phyloP scores from a whole-genome alignment of 2,888 invertebrate genomes.

The Callyntrura sp. region DNA sequence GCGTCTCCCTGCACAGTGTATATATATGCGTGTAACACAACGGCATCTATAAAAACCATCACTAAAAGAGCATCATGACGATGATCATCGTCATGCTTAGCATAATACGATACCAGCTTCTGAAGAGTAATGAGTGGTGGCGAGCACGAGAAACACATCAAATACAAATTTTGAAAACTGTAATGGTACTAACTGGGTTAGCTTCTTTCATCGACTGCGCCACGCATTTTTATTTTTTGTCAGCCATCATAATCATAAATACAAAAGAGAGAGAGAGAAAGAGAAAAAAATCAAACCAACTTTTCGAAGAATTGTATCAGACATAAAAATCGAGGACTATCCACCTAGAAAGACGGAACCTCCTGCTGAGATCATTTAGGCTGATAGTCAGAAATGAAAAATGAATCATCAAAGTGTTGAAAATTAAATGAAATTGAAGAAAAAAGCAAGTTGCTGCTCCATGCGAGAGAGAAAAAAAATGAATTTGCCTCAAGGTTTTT shows the following conservation, averaged over 20 bases:
- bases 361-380: conserved; percentile 70
- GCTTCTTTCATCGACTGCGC: not conserved
- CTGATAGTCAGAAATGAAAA: conserved; percentile 71
- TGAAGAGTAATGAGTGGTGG: not conserved
- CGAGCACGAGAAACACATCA: conserved; percentile 60
- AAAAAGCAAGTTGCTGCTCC: conserved; percentile 58
- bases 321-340: conserved; percentile 19
- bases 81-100: conserved; percentile 44
- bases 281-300: conserved; percentile 22
- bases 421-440: conserved; percentile 73
- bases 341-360: conserved; percentile 61
- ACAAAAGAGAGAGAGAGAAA: not conserved
- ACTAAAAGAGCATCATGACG: conserved; percentile 33
- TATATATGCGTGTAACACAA: not conserved
- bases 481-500: conserved; percentile 22
- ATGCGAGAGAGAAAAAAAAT: conserved; percentile 29
- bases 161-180: conserved; percentile 16
- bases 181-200: conserved; percentile 41
- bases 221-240: conserved; percentile 6
- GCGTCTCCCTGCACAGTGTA: not conserved
- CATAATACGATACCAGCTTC: conserved; percentile 49
- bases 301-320: conserved; percentile 43
- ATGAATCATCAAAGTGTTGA: conserved; percentile 73
- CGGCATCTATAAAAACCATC: conserved; percentile 28
- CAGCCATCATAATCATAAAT: conserved; percentile 35